Conservation (phyloP, 2,888 invertebrate genomes). For the Harpalus rubripes region DNA sequence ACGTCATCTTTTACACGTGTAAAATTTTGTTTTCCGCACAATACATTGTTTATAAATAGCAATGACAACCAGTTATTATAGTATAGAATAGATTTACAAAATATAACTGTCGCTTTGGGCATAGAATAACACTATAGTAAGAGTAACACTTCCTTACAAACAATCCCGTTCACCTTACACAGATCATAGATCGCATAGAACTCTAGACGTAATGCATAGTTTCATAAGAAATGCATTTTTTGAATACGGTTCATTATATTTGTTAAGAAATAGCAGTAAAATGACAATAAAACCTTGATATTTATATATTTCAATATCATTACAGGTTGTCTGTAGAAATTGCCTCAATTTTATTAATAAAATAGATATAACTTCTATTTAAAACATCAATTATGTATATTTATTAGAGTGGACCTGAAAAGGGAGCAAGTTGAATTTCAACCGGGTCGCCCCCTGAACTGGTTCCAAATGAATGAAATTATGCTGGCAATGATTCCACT, state of each 20-base stretch:
- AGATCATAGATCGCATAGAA: background rate
- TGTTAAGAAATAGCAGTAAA: background rate
- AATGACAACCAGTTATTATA: constrained; percentile 49
- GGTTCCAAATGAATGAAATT: too few species aligned
- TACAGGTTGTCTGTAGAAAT: background rate
- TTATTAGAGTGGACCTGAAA: too few species aligned
- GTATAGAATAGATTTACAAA: constrained; percentile 32
- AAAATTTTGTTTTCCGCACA: constrained; percentile 42
- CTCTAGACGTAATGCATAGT: background rate
- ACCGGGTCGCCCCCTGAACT: too few species aligned
- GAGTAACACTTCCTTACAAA: constrained; percentile 10
- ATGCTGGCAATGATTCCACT: too few species aligned
- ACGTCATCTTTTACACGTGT: constrained; percentile 52
- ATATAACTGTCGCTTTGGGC: constrained; percentile 22
- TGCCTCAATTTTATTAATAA: background rate
- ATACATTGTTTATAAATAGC: constrained; percentile 55
- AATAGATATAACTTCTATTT: too few species aligned
- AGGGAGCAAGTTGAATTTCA: too few species aligned
- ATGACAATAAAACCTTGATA: background rate
- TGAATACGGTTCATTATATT: background rate
- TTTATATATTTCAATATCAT: background rate
- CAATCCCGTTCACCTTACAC: constrained; percentile 8
- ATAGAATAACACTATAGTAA: background rate
- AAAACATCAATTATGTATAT: too few species aligned
- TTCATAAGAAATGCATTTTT: background rate